Percentiles rank a stretch among this genome's conserved stretches.
These are phyloP conservation scores for Drosophila sordidapex DNA, from an alignment of 2,888 invertebrate species.

Conservation along the genomic window DNA sequence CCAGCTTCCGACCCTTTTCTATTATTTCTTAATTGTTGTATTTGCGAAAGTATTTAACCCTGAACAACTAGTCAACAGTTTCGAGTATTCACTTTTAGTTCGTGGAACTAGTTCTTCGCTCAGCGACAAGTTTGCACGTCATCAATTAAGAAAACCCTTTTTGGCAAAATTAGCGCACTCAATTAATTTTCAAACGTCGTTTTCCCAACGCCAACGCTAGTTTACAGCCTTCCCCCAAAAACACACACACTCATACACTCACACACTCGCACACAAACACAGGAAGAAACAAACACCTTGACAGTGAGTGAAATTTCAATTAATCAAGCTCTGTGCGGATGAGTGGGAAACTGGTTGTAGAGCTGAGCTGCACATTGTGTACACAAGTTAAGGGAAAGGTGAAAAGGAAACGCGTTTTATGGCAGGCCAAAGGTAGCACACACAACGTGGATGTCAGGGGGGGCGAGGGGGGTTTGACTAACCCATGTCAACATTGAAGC, in stretches of 20 bases:
- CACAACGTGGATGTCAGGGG: neutral
- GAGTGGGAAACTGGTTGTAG: constrained; percentile 28
- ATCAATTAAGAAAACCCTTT: constrained; percentile 76
- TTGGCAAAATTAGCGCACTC: constrained; percentile 75
- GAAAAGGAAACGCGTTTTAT: constrained; percentile 33
- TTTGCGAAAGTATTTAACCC: constrained; percentile 10
- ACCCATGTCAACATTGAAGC: constrained; percentile 51
- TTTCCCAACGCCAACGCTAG: constrained; percentile 48
- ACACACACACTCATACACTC: constrained; percentile 17
- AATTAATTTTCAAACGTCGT: constrained; percentile 73
- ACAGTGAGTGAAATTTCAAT: constrained; percentile 78
- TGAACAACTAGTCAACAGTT: constrained; percentile 17
- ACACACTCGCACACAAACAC: constrained; percentile 18
- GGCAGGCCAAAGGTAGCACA: neutral
- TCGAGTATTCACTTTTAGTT: constrained; percentile 12
- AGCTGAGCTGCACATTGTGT: constrained; percentile 36
- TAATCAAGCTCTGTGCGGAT: constrained; percentile 61
- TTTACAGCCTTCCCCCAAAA: constrained; percentile 7
- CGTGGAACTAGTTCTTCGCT: constrained; percentile 34
- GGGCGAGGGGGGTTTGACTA: neutral
- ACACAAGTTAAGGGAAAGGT: constrained; percentile 37
- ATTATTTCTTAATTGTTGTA: neutral
- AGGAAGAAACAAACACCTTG: constrained; percentile 39
- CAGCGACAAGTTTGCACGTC: constrained; percentile 28
- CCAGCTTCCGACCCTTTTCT: neutral